Percentiles rank a stretch among this genome's conserved stretches.
phyloP scores from a whole-genome alignment of 2,113 vertebrate species.

The Vidua chalybeata region DNA sequence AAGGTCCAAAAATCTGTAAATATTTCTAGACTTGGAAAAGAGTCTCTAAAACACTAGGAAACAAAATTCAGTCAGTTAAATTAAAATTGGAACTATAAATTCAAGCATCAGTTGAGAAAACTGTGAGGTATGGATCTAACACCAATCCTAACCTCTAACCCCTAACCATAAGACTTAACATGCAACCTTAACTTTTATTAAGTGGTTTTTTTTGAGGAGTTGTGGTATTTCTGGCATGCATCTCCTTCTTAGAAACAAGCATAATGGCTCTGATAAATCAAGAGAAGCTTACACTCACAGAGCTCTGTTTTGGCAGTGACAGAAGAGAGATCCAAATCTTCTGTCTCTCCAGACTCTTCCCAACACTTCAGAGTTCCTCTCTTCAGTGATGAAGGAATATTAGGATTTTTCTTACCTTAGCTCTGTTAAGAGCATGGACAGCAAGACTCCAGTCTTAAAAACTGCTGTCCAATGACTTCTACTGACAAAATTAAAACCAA shows the following conservation, averaged over 20 bases:
- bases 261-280: not conserved
- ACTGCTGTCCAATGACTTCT: not conserved
- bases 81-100: not conserved
- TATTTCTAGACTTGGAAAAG: not conserved
- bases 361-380: not conserved
- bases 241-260: not conserved
- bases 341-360: not conserved
- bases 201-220: not conserved
- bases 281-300: not conserved
- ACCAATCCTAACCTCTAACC: not conserved
- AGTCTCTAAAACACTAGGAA: not conserved
- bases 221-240: not conserved
- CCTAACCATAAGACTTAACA: not conserved
- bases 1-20: not conserved
- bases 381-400: not conserved
- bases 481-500: not conserved
- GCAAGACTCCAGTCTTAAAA: not conserved
- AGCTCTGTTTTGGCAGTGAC: not conserved
- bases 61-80: not conserved
- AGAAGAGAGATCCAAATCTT: not conserved
- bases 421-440: not conserved
- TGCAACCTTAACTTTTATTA: not conserved
- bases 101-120: not conserved
- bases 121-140: accelerated
- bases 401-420: not conserved